Base-by-base conservation (phyloP, 1,140 invertebrate genomes). In the Papilio xuthus region DNA sequence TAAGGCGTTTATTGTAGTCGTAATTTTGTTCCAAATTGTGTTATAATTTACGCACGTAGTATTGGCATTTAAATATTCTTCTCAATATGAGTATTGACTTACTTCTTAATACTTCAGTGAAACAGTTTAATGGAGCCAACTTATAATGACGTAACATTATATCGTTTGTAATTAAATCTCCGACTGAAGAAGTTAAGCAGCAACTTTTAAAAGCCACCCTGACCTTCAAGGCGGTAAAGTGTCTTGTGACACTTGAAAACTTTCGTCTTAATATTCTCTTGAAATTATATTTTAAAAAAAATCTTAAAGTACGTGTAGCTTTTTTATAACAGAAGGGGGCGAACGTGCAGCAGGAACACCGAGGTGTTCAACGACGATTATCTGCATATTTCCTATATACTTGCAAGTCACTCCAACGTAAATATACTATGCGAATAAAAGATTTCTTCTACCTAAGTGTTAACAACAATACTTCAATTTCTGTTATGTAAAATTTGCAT, bases 81-180 rank as follows among this genome's bases (percentile, higher is more conserved):
- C 7, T 60, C 12, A 63, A 10, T 13, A 26, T 63, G 12, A 28
- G 13, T 67, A 13, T 67, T 12, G 2, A 28, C 23, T 32, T 26
- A 15, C 26, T 18, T 50, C 47, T 67, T 7, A 28, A 67, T 1
- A 18, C 7, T 23, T 67, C 60, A 28, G 13, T 67, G 13, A 67
- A 56, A 75, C 47, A 47, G 26, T 56, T 28, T 74, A 77, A 60
- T 77, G 13, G 41, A 23, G 37, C 15, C 12, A 78, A 78, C 15
- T 78, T 72, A 78, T 78, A 85, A 85, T 84, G 82, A 83, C 67
- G 86, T 78, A 84, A 86, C 78, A 77, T 76, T 79, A 86, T 86
- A 86, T 81, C 79, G 78, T 53, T 79, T 77, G 83, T 77, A 86
- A 84, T 86, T 83, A 84, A 73, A 79, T 47, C 18, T 63, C 41